Evolutionary conservation across 2,113 vertebrate species (phyloP), one percentile per base, ranked within the genome.

Genomic region (Colistium nudipinnis): DNA sequence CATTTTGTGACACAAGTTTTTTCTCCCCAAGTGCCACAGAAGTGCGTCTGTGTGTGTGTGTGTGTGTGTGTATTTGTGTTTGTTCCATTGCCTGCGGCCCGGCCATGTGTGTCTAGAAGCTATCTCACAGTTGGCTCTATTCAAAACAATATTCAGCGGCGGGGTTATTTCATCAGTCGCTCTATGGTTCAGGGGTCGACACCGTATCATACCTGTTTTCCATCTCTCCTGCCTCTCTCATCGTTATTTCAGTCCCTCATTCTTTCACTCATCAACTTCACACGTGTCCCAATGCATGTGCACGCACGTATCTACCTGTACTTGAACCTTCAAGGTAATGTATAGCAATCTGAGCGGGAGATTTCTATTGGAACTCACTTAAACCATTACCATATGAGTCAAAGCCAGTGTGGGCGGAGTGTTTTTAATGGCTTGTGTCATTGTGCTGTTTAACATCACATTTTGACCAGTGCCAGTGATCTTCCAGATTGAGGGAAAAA

Each of bases 131-230:
- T 71, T 19, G 69, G 53, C 54, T 53, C 68, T 49, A 84, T 88
- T 89, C 82, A 74, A 86, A 83, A 80, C 78, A 85, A 70, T 83
- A 83, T 85, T 86, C 82, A 87, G 36, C 62, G 44, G 68, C 56
- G 28, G 79, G 47, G 77, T 77, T 45, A 78, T 88, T 80, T 80
- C 72, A 87, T 88, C 74, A 68, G 63, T 12, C 4, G 22, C 75
- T 77, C 67, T 68, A 41, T 74, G 83, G 74, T 86, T 48, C 69
- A 66, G 62, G 48, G 77, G 75, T 85, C 87, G 82, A 28, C 28
- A 27, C 44, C 19, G 35, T 63, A 78, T 78, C 64, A 51, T 52
- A 70, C 38, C 62, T 24, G 43, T 63, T 79, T 59, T 49, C 45
- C 41, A 49, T 67, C 55, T 56, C 57, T 24, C 28, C 6, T 16